Evolutionary conservation across 92 coral and sea anemone species (phyloP).

Genomic region (Paramuricea clavata): DNA sequence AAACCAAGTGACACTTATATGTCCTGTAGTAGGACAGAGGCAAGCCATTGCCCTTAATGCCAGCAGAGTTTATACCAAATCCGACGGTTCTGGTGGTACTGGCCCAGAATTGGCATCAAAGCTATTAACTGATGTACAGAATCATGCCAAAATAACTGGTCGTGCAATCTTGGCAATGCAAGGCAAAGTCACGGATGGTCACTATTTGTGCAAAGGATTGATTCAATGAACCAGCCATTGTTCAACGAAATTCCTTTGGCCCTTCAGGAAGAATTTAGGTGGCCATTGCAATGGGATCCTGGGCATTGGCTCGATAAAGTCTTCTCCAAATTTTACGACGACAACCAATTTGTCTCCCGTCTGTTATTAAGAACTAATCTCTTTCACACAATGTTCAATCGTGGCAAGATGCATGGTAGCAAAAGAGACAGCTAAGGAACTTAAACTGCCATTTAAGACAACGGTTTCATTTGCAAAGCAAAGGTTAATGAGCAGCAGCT

Average conservation of each 20-base stretch:
- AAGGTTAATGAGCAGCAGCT: slow-evolving; percentile 38
- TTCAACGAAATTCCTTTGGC: neutral
- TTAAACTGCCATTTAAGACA: slow-evolving; percentile 17
- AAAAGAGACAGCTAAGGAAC: slow-evolving; percentile 32
- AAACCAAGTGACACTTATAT: slow-evolving; percentile 29
- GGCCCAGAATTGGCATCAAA: no score
- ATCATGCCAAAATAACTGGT: slow-evolving; percentile 10
- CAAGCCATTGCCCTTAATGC: slow-evolving; percentile 16
- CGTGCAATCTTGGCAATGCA: slow-evolving; percentile 28
- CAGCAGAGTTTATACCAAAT: slow-evolving; percentile 10
- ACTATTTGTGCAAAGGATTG: slow-evolving; percentile 13
- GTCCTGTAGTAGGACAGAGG: slow-evolving; percentile 32
- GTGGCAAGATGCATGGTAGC: slow-evolving; percentile 32
- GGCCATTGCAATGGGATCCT: slow-evolving; percentile 32
- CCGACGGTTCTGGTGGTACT: slow-evolving; percentile 40
- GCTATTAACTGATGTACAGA: neutral
- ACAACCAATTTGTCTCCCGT: neutral
- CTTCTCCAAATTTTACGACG: neutral
- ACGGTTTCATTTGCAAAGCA: slow-evolving; percentile 26
- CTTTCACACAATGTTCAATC: neutral
- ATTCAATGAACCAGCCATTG: slow-evolving; percentile 34
- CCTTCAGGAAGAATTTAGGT: neutral
- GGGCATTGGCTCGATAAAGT: slow-evolving; percentile 49
- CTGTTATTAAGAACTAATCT: slow-evolving; percentile 26
- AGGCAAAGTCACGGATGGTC: slow-evolving; percentile 35